Evolutionary conservation across 2,113 vertebrate species (phyloP).

Genomic region (Pyrgilauda ruficollis): DNA sequence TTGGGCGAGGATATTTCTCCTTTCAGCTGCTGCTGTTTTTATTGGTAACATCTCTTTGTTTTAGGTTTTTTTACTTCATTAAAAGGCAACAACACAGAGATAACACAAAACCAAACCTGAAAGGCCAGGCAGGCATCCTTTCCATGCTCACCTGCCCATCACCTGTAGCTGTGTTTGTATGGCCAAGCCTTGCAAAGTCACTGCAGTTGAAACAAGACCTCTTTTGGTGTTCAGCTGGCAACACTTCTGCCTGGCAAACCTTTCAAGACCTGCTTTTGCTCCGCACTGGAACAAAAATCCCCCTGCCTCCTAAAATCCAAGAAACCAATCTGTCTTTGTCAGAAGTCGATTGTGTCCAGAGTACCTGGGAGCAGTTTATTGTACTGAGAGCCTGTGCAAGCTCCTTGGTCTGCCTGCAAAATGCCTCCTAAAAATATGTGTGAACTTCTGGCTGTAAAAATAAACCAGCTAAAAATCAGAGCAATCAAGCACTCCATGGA

Average conservation of each 20-base stretch:
- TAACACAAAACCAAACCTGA: background rate
- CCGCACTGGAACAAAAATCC: background rate
- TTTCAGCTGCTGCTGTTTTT: background rate
- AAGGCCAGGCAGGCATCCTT: background rate
- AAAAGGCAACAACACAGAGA: background rate
- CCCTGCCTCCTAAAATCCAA: background rate
- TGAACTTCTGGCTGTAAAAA: background rate
- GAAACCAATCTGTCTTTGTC: background rate
- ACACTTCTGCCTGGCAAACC: background rate
- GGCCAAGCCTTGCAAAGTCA: background rate
- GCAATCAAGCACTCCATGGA: background rate
- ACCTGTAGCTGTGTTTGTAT: background rate
- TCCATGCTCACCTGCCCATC: background rate
- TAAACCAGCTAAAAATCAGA: background rate
- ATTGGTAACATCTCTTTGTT: background rate
- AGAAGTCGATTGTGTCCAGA: background rate
- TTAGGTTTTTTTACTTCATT: background rate
- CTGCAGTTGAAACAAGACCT: background rate
- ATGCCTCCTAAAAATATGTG: background rate
- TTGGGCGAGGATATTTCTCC: background rate
- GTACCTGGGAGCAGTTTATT: background rate
- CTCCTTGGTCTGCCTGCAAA: background rate
- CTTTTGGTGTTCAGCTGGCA: background rate
- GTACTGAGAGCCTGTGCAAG: background rate
- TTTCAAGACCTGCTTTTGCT: background rate